Percentiles rank a stretch among this genome's conserved stretches.
These are phyloP conservation scores for Oryzias javanicus DNA, from an alignment of 2,113 vertebrate genomes.

Conservation along the genomic window DNA sequence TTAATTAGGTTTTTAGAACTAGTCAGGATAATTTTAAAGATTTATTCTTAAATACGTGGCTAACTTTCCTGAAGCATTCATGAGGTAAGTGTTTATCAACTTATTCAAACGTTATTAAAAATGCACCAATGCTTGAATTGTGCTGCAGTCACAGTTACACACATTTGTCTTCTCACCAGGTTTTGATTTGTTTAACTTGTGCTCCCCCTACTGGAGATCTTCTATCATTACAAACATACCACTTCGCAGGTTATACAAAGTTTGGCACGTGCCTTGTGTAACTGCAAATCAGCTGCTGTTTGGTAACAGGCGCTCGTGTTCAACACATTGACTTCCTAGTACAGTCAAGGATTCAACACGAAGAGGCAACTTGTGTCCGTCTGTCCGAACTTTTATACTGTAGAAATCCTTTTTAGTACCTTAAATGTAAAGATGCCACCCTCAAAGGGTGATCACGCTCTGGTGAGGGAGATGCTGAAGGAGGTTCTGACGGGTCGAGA, in stretches of 20 bases:
- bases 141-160: too few relatives aligned
- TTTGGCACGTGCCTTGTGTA: constrained; percentile 54
- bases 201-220: constrained; percentile 44
- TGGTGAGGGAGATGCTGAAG: constrained; percentile 46
- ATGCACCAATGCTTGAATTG: too few relatives aligned
- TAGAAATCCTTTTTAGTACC: neutral
- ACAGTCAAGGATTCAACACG: too few relatives aligned
- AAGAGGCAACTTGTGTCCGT: too few relatives aligned
- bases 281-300: constrained; percentile 54
- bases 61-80: constrained; percentile 11
- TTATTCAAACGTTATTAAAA: constrained; percentile 4
- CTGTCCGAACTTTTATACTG: too few relatives aligned
- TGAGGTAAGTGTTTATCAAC: constrained; percentile 3
- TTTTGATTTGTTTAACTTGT: constrained; percentile 32
- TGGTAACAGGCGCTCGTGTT: constrained; percentile 12
- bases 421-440: constrained; percentile 42
- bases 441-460: neutral
- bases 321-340: too few relatives aligned
- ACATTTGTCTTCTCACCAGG: neutral
- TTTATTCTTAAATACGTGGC: neutral
- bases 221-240: constrained; percentile 15
- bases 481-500: constrained; percentile 64
- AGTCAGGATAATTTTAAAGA: too few relatives aligned
- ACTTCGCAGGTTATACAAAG: constrained; percentile 56
- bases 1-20: too few relatives aligned